Base-by-base conservation (phyloP, 2,888 invertebrate species). In the Drosophila mimica region DNA sequence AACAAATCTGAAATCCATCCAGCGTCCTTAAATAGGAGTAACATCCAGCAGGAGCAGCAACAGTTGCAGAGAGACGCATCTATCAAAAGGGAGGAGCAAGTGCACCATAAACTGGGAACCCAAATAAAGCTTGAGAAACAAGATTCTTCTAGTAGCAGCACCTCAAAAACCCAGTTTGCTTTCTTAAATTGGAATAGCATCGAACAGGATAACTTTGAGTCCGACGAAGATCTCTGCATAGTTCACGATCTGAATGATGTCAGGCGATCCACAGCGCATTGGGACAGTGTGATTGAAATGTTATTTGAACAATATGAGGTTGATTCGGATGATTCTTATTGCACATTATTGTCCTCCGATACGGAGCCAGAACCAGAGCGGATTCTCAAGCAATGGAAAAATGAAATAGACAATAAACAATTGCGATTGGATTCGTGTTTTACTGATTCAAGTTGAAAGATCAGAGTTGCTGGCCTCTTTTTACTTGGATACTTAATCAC, bases 401-500 rank as follows among this genome's bases (percentile, higher is more conserved):
- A 49, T 33, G 36, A 48, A 7, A 25, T 54, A 28, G 48, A n/a
- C 28, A 1, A 17, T 36, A 17, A 38, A 8, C 4, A 56, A 5
- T 40, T n/a, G 2, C 20, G 11, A n/a, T 30, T 46, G 15, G 25
- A 46, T 7, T 46, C 46, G 46, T 25, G 46, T 46, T 46, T 46
- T 25, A 4, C n/a, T n/a, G n/a, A n/a, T n/a, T n/a, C 54, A 40
- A 20, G 31, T 15, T 43, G 28, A 58, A 71, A 71, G 71, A 70
- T 59, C 65, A 40, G 52, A 53, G 68, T 52, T 46, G 40, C 36
- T 46, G 43, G 49, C 38, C 46, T 36, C 30, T 28, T 52, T 28
- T 52, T 49, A 25, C 49, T 30, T 49, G 75, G 63, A 53, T 70
- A 76, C 71, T 75, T 76, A 74, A 79, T 89, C 84, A 81, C 74